Evolutionary conservation across 2,888 invertebrate genomes (phyloP).

Genomic region (Drosophila histrio): DNA sequence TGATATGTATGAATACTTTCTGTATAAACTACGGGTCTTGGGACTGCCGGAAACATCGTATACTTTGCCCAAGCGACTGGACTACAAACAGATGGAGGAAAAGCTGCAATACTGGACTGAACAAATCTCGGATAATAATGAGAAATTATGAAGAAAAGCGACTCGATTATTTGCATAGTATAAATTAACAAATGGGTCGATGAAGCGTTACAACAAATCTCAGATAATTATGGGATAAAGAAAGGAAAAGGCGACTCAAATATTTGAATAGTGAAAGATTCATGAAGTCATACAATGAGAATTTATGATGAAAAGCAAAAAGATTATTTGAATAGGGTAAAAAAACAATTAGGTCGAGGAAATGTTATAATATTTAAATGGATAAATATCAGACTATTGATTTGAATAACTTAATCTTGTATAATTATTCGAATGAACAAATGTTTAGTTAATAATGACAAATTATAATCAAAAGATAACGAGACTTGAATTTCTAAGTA

Average conservation of each 20-base stretch:
- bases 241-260: neutral
- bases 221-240: neutral
- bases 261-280: neutral
- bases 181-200: too few species aligned
- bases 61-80: conserved; percentile 41
- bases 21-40: conserved; percentile 86
- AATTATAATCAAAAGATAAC: neutral
- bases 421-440: too few species aligned
- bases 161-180: neutral
- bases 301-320: too few species aligned
- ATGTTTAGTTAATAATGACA: neutral
- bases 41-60: conserved; percentile 13
- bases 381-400: too few species aligned
- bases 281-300: too few species aligned
- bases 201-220: neutral
- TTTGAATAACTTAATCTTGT: too few species aligned
- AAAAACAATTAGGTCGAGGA: too few species aligned
- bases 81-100: conserved; percentile 57
- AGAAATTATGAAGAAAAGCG: neutral
- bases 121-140: conserved; percentile 33
- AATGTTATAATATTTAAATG: neutral
- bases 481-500: neutral
- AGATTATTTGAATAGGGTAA: too few species aligned
- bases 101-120: conserved; percentile 61
- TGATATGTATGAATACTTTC: conserved; percentile 96